Evolutionary conservation across 2,113 vertebrate genomes (phyloP), one percentile per base, ranked within the genome.

Genomic region (Myocastor coypus): DNA sequence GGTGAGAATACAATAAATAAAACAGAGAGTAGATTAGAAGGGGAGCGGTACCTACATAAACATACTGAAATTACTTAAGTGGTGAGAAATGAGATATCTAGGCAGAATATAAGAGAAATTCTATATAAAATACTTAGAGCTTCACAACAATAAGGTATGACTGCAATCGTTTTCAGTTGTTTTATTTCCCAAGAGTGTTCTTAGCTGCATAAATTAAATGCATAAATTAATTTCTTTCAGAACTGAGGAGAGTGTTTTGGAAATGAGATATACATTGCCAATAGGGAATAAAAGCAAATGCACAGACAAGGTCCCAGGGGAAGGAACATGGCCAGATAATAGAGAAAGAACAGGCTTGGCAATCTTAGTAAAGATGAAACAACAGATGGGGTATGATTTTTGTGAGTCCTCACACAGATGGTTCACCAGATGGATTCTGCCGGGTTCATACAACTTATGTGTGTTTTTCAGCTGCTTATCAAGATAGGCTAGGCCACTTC

Each of bases 391-490:
- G 63, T 91, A 57, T 95, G 94, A 97, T 98, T 98, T 97, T 94
- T 97, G 95, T 94, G 95, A 98, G 95, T 97, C 32, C 64, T 97
- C 95, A 96, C 94, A 94, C 98, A 98, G 98, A 98, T 98, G 98
- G 98, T 94, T 97, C 91, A 98, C 97, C 98, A 98, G 98, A 98
- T 98, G 98, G 98, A 97, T 98, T 97, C 98, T 98, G 97, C 96
- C 28, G 89, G 93, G 95, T 98, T 98, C 94, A 97, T 96, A 97
- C 96, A 98, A 96, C 94, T 98, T 98, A 94, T 97, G 97, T 97
- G 91, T 96, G 97, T 96, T 97, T 98, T 97, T 98, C 98, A 97
- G 81, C 96, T 98, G 97, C 97, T 97, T 96, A 93, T 98, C 96
- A 97, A 94, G 97, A 96, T 96, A 97, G 84, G 95, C 89, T 97